A percentile compares a stretch with the other conserved stretches of the same genome.
Evolutionary conservation across 2,797 vertebrate species (phyloP).

Genomic region (Scarus forsteni): DNA sequence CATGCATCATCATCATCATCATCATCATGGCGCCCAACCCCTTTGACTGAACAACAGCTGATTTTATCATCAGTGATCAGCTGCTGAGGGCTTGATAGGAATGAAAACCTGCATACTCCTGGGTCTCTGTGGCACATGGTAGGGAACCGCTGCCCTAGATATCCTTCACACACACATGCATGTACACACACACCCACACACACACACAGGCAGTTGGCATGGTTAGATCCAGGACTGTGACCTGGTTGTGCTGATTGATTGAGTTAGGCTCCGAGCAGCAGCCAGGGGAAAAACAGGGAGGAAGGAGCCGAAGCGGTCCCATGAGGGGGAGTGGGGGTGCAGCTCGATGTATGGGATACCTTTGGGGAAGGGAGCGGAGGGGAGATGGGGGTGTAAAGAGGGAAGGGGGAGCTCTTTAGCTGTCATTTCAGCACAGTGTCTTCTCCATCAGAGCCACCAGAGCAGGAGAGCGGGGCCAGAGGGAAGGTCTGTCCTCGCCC

Average conservation of each 20-base stretch:
- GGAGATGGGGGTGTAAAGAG: slow-evolving; percentile 30
- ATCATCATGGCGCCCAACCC: slow-evolving; percentile 16
- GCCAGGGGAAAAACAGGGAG: slow-evolving; percentile 65
- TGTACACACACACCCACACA: slow-evolving; percentile 27
- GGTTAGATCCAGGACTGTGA: slow-evolving; percentile 79
- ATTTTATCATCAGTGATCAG: slow-evolving; percentile 70
- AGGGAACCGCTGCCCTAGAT: slow-evolving; percentile 74
- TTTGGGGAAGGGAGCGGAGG: slow-evolving; percentile 49
- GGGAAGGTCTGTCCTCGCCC: slow-evolving; percentile 69
- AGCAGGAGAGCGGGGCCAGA: slow-evolving; percentile 53
- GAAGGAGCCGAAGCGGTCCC: slow-evolving; percentile 50
- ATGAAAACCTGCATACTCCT: slow-evolving; percentile 66
- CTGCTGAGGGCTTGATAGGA: slow-evolving; percentile 57
- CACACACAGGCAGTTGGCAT: slow-evolving; percentile 48
- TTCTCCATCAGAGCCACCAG: slow-evolving; percentile 74
- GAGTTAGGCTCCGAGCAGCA: slow-evolving; percentile 80
- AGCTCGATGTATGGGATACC: slow-evolving; percentile 69
- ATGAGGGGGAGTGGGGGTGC: slow-evolving; percentile 18
- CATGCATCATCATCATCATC: slow-evolving; percentile 17
- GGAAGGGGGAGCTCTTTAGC: slow-evolving; percentile 69
- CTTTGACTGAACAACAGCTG: slow-evolving; percentile 56
- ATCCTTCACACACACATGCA: slow-evolving; percentile 23
- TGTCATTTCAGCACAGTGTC: slow-evolving; percentile 80
- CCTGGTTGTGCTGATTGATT: slow-evolving; percentile 86
- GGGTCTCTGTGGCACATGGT: slow-evolving; percentile 70